Base-by-base conservation (phyloP, 2,888 invertebrate genomes). In the Calameuta filiformis region DNA sequence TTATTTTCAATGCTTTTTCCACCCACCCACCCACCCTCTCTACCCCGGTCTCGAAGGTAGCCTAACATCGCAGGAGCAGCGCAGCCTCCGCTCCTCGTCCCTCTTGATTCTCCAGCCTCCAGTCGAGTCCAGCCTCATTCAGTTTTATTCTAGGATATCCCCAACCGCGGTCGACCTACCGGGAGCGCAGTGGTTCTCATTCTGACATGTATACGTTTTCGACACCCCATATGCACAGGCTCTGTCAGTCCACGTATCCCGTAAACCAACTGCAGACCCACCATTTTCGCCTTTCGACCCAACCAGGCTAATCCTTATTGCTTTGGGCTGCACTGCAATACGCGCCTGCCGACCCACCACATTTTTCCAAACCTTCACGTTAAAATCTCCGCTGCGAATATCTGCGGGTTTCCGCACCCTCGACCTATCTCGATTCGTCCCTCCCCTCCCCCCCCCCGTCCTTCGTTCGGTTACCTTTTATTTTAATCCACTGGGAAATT, bases 141-240 rank as follows among this genome's bases (percentile, higher is more conserved):
- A 80, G 79, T 85, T 88, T 87, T 86, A 87, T 88, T 84, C 84
- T 85, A 81, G 85, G 84, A 86, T 86, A 86, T 86, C 82, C 82
- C 85, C 83, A 83, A 83, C 79, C 80, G 81, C 81, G 83, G 80
- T 80, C 76, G 78, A 12, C 81, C 75, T 78, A 74, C 76, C 82
- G 79, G 80, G 12, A 33, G 0, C 37, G 3, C 83, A 81, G 82
- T 35, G 84, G 81, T 82, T 80, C 85, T 84, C 82, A 83, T 83
- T 85, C 77, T 74, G 81, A 82, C 83, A 85, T 85, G 84, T 82
- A 77, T 75, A 33, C 74, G 12, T 75, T 68, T 35, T 30, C 68
- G 35, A 68, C 35, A 15, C 33, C 15, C 23, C 15, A 23, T 56
- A 23, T 23, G 15, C 23, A 56, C 9, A 56, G 56, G 9, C 56